Base-by-base conservation (phyloP, 2,113 vertebrate genomes). In the Ochotona curzoniae region DNA sequence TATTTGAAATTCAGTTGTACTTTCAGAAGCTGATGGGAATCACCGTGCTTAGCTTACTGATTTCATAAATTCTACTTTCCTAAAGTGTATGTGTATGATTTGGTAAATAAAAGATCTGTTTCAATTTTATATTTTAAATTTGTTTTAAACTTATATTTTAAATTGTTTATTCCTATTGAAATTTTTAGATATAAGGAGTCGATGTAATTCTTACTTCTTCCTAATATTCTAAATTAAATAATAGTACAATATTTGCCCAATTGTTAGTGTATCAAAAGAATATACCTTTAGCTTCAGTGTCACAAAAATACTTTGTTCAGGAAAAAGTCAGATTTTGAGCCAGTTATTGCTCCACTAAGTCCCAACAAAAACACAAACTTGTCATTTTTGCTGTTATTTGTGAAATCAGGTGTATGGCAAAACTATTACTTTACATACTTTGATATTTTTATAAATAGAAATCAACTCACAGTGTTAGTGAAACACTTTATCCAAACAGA, bases 21-120 rank as follows among this genome's bases (percentile, higher is more conserved):
- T 79, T 92, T 95, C 54, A 80, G 44, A 91, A 78, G 44, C 66
- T 51, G 73, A 81, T 78, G 5, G 57, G 8, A 74, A 91, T 17
- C 12, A 21, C n/a, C 51, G 78, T 73, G 60, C 14, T 85, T 87
- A 87, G 18, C 23, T 61, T 18, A 71, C 57, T 83, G 63, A 44
- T 69, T 87, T 25, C 87, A n/a, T 87, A 64, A 80, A 63, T 88
- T 92, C 32, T 83, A 25, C 75, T 83, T 85, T 71, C 11, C 49
- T 80, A 57, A 63, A 66, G 87, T 63, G 14, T 57, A 14, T 57
- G 23, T 78, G 28, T n/a, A 28, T 81, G 20, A 5, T 83, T 32
- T 70, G 89, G 21, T 75, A 30, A 90, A 47, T 96, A 44, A 85
- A 95, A 81, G 38, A 49, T 35, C 8, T 38, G 51, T 70, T 95